Conservation (phyloP, 1,140 invertebrate species). For the Sweltsa coloradensis region DNA sequence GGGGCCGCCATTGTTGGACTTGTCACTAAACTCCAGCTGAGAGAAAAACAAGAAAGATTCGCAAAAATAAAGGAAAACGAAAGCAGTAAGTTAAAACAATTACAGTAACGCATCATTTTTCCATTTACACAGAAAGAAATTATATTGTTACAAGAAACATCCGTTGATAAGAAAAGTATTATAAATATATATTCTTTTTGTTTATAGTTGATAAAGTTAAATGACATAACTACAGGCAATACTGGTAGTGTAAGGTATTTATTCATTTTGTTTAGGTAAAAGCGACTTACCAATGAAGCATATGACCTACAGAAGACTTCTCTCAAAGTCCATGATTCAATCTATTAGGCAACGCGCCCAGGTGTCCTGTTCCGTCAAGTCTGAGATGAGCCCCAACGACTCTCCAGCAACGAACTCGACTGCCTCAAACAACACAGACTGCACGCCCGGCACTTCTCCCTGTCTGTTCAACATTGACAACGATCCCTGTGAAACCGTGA, state of each 20-base stretch:
- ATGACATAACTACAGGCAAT: no score
- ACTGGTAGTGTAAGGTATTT: no score
- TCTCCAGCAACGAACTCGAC: conserved; percentile 20
- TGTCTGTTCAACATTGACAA: conserved; percentile 60
- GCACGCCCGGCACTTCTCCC: conserved; percentile 38
- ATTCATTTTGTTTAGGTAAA: background rate
- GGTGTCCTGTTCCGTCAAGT: conserved; percentile 27
- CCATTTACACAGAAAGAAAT: no score
- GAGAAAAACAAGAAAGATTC: conserved; percentile 13
- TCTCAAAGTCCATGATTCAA: conserved; percentile 27
- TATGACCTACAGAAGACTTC: conserved; percentile 19
- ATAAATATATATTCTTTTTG: no score
- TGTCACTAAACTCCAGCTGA: conserved; percentile 30
- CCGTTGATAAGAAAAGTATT: no score
- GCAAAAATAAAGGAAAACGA: conserved; percentile 20
- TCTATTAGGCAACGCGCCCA: conserved; percentile 30
- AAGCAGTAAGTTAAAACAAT: conserved; percentile 13
- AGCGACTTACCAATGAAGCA: background rate
- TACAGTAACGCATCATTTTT: no score
- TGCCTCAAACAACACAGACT: conserved; percentile 27
- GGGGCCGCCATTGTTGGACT: conserved; percentile 32
- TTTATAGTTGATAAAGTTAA: no score
- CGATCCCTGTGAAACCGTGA: conserved; percentile 66
- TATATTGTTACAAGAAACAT: no score
- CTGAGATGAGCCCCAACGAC: conserved; percentile 9